Base-by-base conservation (phyloP, 2,113 vertebrate species). In the Burhinus bistriatus region DNA sequence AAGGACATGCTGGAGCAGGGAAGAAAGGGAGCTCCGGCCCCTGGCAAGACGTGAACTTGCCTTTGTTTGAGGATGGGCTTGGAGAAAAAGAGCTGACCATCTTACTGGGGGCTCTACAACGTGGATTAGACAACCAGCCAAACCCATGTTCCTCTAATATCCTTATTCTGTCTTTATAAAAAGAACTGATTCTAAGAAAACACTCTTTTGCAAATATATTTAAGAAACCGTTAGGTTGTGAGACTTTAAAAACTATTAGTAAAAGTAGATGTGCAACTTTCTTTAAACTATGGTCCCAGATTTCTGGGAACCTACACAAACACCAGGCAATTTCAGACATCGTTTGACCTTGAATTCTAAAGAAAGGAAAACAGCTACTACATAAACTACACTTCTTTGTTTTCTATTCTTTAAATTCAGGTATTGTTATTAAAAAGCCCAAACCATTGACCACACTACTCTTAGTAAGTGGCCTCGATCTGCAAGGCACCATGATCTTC, bases 61-160 rank as follows among this genome's bases (percentile, higher is more conserved):
- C 65, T 73, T 94, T 77, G 87, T 65, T 44, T 1, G 12, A 64
- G 25, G 52, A 38, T 15, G 51, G 5, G 29, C 66, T 65, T 0
- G 8, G 58, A 57, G 62, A 71, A 62, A 47, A 65, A 57, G 75
- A n/a, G 12, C 47, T 66, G 57, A 25, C 38, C 75, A 17, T 34
- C 30, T 19, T 27, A 2, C 2, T 7, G n/a, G 18, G 69, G 20
- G 20, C 54, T 62, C 38, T 29, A 36, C 45, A 59, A 81, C 4
- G 1, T 2, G 57, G 77, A 6, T 29, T 27, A 23, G n/a, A 23
- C 29, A 59, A 44, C 26, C 49, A 81, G 27, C 16, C 59, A 54
- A 79, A 4, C 3, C 18, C 38, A 11, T 2, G 6, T 12, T 27
- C 16, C 42, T n/a, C 45, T 20, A 36, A 26, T 36, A 4, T 0